Evolutionary conservation across 2,888 invertebrate genomes (phyloP).

Genomic region (Stenodema calcarata): DNA sequence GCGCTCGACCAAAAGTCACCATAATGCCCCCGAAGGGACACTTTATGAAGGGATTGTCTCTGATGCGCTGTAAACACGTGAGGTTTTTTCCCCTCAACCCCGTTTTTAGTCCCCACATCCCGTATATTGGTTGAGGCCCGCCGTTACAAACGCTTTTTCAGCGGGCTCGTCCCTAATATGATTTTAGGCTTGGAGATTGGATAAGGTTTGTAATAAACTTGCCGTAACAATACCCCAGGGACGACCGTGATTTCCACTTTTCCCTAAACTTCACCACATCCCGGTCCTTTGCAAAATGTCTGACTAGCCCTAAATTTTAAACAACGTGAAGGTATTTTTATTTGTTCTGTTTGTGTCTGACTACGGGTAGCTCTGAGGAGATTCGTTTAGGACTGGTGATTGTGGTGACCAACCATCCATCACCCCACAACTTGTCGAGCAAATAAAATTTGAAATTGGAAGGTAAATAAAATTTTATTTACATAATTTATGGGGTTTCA

Average conservation of each 20-base stretch:
- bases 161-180: background rate
- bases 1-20: too few relatives aligned
- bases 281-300: background rate
- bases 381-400: too few relatives aligned
- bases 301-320: background rate
- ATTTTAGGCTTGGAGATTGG: slow-evolving; percentile 28
- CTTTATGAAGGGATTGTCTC: background rate
- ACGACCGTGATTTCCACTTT: background rate
- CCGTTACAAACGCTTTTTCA: slow-evolving; percentile 25
- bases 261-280: background rate
- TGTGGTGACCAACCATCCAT: too few relatives aligned
- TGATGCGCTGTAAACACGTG: background rate
- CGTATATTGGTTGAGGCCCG: background rate
- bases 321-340: background rate
- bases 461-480: too few relatives aligned
- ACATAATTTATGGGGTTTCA: too few relatives aligned
- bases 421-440: too few relatives aligned
- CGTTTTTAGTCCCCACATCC: background rate
- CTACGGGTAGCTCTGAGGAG: too few relatives aligned
- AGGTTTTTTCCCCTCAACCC: background rate
- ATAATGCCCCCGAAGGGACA: too few relatives aligned
- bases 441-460: too few relatives aligned
- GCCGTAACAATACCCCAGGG: slow-evolving; percentile 26
- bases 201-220: slow-evolving; percentile 39
- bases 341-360: too few relatives aligned